phyloP scores from a whole-genome alignment of 2,797 vertebrate genomes.

The Threskiornis aethiopicus region DNA sequence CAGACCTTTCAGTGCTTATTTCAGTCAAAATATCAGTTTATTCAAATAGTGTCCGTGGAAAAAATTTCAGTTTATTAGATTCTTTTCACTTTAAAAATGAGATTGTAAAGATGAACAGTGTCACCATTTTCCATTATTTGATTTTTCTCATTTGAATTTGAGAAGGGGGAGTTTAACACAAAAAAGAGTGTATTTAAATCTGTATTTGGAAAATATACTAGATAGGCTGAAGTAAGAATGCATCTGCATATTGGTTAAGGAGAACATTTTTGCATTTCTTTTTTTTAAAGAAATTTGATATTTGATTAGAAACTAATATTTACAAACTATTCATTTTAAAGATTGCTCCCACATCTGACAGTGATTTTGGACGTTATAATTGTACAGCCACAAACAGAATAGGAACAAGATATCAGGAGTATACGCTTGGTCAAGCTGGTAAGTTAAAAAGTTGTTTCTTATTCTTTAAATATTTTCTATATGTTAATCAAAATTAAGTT shows the following conservation, averaged over 20 bases:
- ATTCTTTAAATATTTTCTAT: background rate
- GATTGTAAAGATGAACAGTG: background rate
- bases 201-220: background rate
- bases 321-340: slow-evolving; percentile 21
- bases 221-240: background rate
- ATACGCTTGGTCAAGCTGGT: slow-evolving; percentile 94
- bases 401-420: slow-evolving; percentile 92
- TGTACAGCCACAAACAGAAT: slow-evolving; percentile 96
- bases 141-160: background rate
- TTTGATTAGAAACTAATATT: background rate
- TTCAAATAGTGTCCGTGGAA: background rate
- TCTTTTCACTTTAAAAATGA: background rate
- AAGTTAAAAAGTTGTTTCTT: slow-evolving; percentile 60
- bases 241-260: background rate
- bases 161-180: background rate
- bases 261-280: background rate
- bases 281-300: background rate
- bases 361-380: slow-evolving; percentile 94
- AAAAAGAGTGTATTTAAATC: background rate
- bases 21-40: background rate
- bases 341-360: slow-evolving; percentile 94
- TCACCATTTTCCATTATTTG: background rate
- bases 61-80: background rate
- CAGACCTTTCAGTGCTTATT: background rate
- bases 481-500: background rate